Conservation (phyloP, 2,888 invertebrate genomes). For the Phaonia tiefii region DNA sequence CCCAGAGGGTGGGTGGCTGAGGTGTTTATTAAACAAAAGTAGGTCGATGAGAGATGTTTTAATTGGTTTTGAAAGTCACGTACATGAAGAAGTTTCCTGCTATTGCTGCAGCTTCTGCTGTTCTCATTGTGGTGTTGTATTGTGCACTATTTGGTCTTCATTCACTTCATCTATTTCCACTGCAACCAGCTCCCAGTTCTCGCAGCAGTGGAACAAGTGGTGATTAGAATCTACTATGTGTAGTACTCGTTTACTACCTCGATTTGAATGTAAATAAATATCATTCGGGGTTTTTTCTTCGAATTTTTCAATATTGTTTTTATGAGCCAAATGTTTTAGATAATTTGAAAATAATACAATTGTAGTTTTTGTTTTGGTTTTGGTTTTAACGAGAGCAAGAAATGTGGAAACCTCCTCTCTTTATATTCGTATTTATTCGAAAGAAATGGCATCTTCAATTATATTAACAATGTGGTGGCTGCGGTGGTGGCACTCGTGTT, state of each 20-base stretch:
- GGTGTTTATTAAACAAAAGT: constrained; percentile 41
- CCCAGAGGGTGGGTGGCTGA: neutral
- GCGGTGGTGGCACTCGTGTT: neutral
- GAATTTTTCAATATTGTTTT: neutral
- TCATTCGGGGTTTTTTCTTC: constrained; percentile 17
- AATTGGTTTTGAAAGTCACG: constrained; percentile 40
- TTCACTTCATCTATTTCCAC: too few relatives aligned
- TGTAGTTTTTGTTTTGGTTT: neutral
- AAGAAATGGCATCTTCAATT: constrained; percentile 1
- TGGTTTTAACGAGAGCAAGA: neutral
- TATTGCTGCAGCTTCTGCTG: too few relatives aligned
- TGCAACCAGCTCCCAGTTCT: too few relatives aligned
- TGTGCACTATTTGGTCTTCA: neutral
- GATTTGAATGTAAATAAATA: constrained; percentile 27
- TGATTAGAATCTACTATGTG: neutral
- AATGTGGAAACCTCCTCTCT: neutral
- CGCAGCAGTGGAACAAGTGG: neutral
- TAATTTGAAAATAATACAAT: constrained; percentile 22
- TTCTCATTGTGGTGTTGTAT: neutral
- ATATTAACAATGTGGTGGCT: constrained; percentile 17
- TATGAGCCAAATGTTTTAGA: constrained; percentile 1
- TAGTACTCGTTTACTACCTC: too few relatives aligned
- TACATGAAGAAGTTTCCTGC: constrained; percentile 26
- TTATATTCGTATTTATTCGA: constrained; percentile 1
- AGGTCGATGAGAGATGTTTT: constrained; percentile 39